Evolutionary conservation across 2,113 vertebrate genomes (phyloP).

Genomic region (Romanogobio albipinnatus): DNA sequence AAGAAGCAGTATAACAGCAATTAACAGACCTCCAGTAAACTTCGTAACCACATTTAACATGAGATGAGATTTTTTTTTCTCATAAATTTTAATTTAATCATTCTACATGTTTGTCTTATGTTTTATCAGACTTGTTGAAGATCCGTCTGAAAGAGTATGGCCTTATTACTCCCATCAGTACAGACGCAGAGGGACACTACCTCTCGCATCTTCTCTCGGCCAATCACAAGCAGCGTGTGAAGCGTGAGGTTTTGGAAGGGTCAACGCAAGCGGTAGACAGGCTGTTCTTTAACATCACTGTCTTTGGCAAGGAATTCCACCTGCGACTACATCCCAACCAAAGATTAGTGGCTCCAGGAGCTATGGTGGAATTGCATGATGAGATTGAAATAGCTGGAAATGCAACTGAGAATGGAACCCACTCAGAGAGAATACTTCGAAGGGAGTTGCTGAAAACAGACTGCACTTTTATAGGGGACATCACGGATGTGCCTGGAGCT

Average conservation of each 20-base stretch:
- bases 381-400: constrained; percentile 58
- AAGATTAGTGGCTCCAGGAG: constrained; percentile 84
- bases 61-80: not conserved
- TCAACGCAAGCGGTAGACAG: constrained; percentile 58
- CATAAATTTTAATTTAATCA: not conserved
- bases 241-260: constrained; percentile 72
- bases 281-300: constrained; percentile 92
- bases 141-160: constrained; percentile 82
- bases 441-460: constrained; percentile 86
- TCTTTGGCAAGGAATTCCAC: constrained; percentile 92
- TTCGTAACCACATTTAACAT: constrained; percentile 37
- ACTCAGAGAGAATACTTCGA: constrained; percentile 72
- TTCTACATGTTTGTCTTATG: not conserved
- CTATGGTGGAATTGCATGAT: constrained; percentile 90
- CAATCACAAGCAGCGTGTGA: constrained; percentile 82
- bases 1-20: constrained; percentile 33
- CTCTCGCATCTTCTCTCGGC: constrained; percentile 88
- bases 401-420: constrained; percentile 16
- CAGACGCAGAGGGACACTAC: constrained; percentile 85
- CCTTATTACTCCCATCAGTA: constrained; percentile 89
- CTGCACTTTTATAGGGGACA: constrained; percentile 94
- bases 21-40: constrained; percentile 51
- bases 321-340: constrained; percentile 86
- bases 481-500: constrained; percentile 87
- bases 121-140: constrained; percentile 72